Percentiles rank a stretch among this genome's conserved stretches.
These are phyloP conservation scores for Huso huso DNA, from an alignment of 2,797 vertebrate genomes.

Conservation along the genomic window DNA sequence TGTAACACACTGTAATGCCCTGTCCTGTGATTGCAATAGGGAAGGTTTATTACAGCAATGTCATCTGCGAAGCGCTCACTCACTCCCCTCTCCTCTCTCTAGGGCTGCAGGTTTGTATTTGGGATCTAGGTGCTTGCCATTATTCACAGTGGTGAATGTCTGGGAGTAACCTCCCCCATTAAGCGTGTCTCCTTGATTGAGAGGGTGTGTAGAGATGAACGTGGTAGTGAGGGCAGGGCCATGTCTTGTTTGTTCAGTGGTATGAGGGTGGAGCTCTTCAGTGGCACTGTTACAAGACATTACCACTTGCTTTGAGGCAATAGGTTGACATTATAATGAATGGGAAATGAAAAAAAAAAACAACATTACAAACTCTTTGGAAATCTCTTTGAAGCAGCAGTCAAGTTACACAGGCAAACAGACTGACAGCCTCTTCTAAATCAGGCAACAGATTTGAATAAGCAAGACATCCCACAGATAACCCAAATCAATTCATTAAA, in stretches of 20 bases:
- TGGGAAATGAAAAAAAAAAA: neutral
- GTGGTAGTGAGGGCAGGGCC: neutral
- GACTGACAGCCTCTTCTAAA: neutral
- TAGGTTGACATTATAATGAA: neutral
- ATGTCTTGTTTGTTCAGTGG: neutral
- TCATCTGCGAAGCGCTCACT: neutral
- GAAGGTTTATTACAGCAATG: neutral
- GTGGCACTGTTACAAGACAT: neutral
- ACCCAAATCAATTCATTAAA: neutral
- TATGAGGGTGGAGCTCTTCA: neutral
- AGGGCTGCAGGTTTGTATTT: conserved; percentile 6
- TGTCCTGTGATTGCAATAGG: neutral
- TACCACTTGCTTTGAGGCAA: neutral
- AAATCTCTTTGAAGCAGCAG: no score
- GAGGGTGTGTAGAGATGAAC: neutral
- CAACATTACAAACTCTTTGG: no score
- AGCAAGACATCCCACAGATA: no score
- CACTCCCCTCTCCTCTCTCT: neutral
- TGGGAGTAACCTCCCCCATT: neutral
- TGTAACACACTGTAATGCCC: neutral
- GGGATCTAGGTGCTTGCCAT: conserved; percentile 11
- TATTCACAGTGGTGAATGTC: neutral
- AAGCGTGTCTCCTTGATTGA: neutral
- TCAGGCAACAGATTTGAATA: no score
- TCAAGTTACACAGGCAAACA: neutral